A percentile compares a stretch with the other conserved stretches of the same genome.
phyloP scores from a whole-genome alignment of 2,113 vertebrate genomes.

The Amazona guildingii region DNA sequence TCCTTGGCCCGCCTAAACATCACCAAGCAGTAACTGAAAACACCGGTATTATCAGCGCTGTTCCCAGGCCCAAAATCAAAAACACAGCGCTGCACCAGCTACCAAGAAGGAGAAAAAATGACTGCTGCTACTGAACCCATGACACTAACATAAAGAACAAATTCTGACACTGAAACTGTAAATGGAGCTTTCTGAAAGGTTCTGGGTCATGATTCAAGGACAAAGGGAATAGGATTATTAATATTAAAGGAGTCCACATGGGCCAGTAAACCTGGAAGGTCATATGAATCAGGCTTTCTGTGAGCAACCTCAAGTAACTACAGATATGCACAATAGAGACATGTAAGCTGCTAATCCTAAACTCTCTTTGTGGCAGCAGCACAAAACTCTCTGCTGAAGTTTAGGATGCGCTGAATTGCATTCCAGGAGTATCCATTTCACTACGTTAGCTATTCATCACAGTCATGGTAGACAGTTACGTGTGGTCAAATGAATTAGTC shows the following conservation, averaged over 20 bases:
- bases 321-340: not conserved
- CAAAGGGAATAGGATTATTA: not conserved
- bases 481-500: not conserved
- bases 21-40: too few species aligned
- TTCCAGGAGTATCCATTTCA: not conserved
- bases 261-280: not conserved
- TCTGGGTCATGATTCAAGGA: not conserved
- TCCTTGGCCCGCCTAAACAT: too few species aligned
- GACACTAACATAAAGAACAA: not conserved
- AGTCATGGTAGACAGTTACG: not conserved
- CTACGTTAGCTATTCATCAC: not conserved
- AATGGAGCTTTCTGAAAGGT: not conserved
- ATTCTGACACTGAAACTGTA: not conserved
- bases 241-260: not conserved
- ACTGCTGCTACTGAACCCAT: too few species aligned
- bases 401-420: not conserved
- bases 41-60: too few species aligned
- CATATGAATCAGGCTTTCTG: not conserved
- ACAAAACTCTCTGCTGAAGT: not conserved
- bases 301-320: not conserved
- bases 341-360: not conserved
- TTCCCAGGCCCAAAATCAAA: too few species aligned
- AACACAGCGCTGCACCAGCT: too few species aligned
- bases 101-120: too few species aligned
- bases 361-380: not conserved